Conservation (phyloP, 2,113 vertebrate genomes). For the Myodes glareolus region DNA sequence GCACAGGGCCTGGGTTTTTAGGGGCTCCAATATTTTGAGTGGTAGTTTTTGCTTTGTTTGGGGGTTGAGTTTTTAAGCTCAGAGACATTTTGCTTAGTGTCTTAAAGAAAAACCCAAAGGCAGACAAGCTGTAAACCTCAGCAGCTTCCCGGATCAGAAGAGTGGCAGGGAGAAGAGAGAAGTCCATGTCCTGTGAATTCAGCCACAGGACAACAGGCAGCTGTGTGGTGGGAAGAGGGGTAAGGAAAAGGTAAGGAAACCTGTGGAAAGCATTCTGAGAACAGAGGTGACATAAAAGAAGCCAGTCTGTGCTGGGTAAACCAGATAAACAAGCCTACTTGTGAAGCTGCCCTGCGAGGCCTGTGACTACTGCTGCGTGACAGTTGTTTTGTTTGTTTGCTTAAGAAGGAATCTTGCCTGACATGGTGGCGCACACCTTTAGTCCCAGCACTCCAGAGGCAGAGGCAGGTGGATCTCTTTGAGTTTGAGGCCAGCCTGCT, state of each 20-base stretch:
- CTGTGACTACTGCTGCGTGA: neutral
- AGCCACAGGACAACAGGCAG: neutral
- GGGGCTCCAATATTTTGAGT: neutral
- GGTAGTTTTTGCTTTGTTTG: no score
- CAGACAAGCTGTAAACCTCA: neutral
- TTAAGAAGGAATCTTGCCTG: no score
- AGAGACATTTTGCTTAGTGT: neutral
- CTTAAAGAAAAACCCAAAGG: neutral
- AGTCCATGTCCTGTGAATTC: neutral
- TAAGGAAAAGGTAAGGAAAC: neutral
- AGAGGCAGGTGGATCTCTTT: no score
- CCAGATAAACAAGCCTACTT: neutral
- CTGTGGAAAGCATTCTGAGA: neutral
- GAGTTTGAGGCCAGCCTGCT: no score
- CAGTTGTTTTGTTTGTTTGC: neutral
- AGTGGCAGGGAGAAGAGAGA: neutral
- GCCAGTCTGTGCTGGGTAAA: neutral
- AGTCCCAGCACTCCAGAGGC: no score
- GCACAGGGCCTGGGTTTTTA: neutral
- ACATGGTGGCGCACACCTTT: accelerated
- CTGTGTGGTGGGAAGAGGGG: neutral
- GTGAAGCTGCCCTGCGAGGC: neutral
- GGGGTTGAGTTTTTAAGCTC: neutral
- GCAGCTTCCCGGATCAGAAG: neutral
- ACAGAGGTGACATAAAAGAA: neutral